phyloP scores from a whole-genome alignment of 1,140 invertebrate species.

The Piezodorus guildinii region DNA sequence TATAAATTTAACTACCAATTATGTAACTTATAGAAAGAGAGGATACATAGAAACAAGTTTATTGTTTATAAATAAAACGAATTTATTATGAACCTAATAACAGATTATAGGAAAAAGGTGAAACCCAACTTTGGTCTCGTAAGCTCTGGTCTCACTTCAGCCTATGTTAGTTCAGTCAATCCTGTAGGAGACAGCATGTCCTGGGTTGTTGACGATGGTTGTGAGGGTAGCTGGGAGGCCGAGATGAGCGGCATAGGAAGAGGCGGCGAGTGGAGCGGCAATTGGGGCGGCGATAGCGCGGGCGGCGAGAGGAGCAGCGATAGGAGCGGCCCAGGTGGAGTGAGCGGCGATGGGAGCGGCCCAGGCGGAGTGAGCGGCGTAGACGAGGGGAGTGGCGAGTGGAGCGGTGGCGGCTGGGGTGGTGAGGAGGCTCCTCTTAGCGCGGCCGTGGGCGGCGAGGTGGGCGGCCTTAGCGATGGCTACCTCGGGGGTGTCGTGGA shows the following conservation, averaged over 20 bases:
- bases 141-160: conserved; percentile 20
- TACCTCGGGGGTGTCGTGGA: conserved; percentile 28
- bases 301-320: conserved; percentile 25
- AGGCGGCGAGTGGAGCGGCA: not conserved
- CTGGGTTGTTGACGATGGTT: conserved; percentile 34
- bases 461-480: conserved; percentile 31
- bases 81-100: too few species aligned
- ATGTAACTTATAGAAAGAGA: too few species aligned
- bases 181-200: conserved; percentile 35
- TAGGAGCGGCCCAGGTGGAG: not conserved
- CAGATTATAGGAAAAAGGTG: too few species aligned
- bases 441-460: conserved; percentile 14
- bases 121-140: conserved; percentile 23
- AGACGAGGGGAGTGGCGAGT: not conserved
- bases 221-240: conserved; percentile 34
- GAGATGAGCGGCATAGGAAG: conserved; percentile 33
- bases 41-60: too few species aligned
- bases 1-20: too few species aligned
- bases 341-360: conserved; percentile 32
- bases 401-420: not conserved
- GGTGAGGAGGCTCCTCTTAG: conserved; percentile 5
- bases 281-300: conserved; percentile 17
- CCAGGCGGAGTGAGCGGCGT: conserved; percentile 30
- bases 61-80: too few species aligned
- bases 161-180: conserved; percentile 30